These are phyloP conservation scores for Herpetotheres cachinnans DNA, from an alignment of 2,113 vertebrate species.

Conservation along the genomic window DNA sequence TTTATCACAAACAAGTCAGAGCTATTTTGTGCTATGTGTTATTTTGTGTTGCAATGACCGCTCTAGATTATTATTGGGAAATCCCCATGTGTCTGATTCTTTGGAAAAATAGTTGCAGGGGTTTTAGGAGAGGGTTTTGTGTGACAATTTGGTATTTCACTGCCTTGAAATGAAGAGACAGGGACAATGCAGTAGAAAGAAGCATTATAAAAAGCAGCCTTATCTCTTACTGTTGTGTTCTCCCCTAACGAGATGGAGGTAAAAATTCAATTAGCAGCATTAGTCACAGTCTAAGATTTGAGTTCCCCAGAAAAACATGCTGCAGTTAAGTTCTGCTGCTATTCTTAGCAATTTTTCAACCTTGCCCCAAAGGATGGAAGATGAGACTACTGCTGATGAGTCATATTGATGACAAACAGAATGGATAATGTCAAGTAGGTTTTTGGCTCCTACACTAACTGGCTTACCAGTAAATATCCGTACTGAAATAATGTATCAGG, in stretches of 20 bases:
- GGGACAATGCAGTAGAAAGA: neutral
- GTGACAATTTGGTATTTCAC: neutral
- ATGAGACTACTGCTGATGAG: conserved; percentile 33
- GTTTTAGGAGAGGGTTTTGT: neutral
- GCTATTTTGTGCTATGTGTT: neutral
- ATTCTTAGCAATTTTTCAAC: conserved; percentile 65
- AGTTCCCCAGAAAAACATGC: conserved; percentile 30
- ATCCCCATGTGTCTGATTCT: neutral
- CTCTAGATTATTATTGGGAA: neutral
- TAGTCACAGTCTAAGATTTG: conserved; percentile 31
- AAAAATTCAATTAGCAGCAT: conserved; percentile 41
- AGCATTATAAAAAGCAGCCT: neutral
- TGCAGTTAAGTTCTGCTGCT: conserved; percentile 44
- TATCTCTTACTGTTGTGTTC: neutral
- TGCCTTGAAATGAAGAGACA: neutral
- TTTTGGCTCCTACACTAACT: neutral
- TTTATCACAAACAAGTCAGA: neutral
- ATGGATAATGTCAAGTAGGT: neutral
- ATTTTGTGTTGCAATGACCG: neutral
- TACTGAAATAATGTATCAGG: neutral
- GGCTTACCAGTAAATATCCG: neutral
- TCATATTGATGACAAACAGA: conserved; percentile 46
- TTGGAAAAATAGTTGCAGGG: neutral
- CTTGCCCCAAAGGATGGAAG: conserved; percentile 14
- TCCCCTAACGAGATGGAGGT: neutral